These are phyloP conservation scores for Protomyctophum bolini DNA, from an alignment of 2,113 vertebrate genomes.

Conservation along the genomic window DNA sequence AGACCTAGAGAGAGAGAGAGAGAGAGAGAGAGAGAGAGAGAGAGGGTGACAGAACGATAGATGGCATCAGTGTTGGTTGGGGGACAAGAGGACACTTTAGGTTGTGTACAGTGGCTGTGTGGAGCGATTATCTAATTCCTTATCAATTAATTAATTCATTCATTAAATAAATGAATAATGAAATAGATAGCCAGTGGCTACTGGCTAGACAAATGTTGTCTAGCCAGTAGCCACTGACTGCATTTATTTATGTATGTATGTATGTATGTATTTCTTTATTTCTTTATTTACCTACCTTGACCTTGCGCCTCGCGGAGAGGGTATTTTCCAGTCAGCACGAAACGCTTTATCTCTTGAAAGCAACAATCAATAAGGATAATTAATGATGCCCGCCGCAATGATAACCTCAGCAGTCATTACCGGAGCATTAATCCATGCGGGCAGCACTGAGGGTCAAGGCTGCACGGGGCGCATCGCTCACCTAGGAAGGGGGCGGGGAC, in stretches of 20 bases:
- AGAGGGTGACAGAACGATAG: slow-evolving; percentile 22
- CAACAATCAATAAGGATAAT: slow-evolving; percentile 99
- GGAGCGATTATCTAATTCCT: slow-evolving; percentile 1
- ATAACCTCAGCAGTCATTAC: slow-evolving; percentile 99
- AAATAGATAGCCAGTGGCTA: too few relatives aligned
- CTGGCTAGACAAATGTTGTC: slow-evolving; percentile 11
- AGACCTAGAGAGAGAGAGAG: slow-evolving; percentile 31
- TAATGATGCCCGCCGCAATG: slow-evolving; percentile 99
- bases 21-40: slow-evolving; percentile 30
- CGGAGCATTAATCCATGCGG: slow-evolving; percentile 97
- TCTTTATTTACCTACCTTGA: slow-evolving; percentile 87
- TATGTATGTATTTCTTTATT: slow-evolving; percentile 85
- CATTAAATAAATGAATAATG: neutral
- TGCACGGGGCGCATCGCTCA: slow-evolving; percentile 88
- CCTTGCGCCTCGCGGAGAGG: slow-evolving; percentile 86
- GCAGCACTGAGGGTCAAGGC: slow-evolving; percentile 95
- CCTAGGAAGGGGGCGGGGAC: slow-evolving; percentile 83
- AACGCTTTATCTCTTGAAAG: slow-evolving; percentile 99
- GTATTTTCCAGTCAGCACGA: slow-evolving; percentile 99
- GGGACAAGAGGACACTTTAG: neutral
- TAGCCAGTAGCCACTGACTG: slow-evolving; percentile 78
- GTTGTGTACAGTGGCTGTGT: slow-evolving; percentile 3
- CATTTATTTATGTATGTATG: too few relatives aligned
- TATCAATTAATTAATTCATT: slow-evolving; percentile 66
- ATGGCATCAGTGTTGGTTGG: slow-evolving; percentile 1